Evolutionary conservation across 2,113 vertebrate species (phyloP).

Genomic region (Phainopepla nitens): DNA sequence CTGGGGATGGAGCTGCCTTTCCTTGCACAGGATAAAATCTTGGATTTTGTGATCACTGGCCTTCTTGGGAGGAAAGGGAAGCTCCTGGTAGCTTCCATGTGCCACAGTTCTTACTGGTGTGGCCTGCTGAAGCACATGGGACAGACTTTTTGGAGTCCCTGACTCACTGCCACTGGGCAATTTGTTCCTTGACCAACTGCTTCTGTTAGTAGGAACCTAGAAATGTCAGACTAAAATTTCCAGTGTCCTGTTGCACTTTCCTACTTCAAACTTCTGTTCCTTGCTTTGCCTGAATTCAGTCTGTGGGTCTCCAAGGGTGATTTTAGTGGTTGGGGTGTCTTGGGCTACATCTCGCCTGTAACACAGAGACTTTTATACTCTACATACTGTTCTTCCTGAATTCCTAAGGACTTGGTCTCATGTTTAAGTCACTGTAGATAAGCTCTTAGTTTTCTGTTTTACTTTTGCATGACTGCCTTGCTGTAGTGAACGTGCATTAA

Average conservation of each 20-base stretch:
- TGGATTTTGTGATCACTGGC: not conserved
- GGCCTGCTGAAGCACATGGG: not conserved
- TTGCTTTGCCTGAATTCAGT: not conserved
- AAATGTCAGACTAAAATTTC: not conserved
- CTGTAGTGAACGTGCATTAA: slow-evolving; percentile 36
- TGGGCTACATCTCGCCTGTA: not conserved
- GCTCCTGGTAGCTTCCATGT: not conserved
- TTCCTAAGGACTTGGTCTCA: not conserved
- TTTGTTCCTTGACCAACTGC: not conserved
- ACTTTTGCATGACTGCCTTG: not conserved
- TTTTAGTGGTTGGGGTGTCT: not conserved
- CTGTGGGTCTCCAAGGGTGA: not conserved
- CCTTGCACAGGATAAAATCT: not conserved
- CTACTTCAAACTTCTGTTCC: not conserved
- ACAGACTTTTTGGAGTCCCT: not conserved
- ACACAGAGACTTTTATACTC: not conserved
- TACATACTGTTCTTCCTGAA: not conserved
- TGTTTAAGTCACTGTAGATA: not conserved
- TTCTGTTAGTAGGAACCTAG: not conserved
- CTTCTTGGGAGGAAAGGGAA: not conserved
- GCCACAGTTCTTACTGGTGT: not conserved
- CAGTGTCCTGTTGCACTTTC: not conserved
- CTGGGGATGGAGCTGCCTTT: not conserved
- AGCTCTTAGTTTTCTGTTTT: not conserved
- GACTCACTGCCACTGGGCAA: not conserved